A percentile compares a stretch with the other conserved stretches of the same genome.
phyloP scores from a whole-genome alignment of 2,888 invertebrate species.

The Trachelus tabidus region DNA sequence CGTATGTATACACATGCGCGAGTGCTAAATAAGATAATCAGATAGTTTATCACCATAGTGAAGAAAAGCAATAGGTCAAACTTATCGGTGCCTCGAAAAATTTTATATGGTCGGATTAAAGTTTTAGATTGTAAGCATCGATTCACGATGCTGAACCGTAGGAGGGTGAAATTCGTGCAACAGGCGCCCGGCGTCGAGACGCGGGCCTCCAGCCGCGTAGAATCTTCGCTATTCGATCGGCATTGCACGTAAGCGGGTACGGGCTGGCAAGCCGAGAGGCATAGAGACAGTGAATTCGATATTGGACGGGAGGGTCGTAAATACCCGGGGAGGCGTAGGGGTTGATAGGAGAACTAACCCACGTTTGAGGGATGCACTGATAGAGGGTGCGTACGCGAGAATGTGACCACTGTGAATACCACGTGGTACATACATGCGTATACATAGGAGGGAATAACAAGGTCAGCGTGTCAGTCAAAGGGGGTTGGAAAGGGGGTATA shows the following conservation, averaged over 20 bases:
- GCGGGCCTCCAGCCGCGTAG: slow-evolving; percentile 51
- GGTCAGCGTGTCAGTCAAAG: slow-evolving; percentile 58
- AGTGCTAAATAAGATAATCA: not conserved
- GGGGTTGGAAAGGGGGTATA: not conserved
- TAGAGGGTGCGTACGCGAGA: not conserved
- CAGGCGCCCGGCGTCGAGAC: slow-evolving; percentile 38
- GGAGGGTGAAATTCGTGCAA: slow-evolving; percentile 31
- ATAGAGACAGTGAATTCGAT: not conserved
- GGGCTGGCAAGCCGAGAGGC: not conserved
- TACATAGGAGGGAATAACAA: slow-evolving; percentile 39
- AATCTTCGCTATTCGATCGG: slow-evolving; percentile 63
- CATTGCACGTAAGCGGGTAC: slow-evolving; percentile 26
- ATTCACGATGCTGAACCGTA: not conserved
- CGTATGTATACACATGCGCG: not conserved
- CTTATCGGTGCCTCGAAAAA: not conserved
- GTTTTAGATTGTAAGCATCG: not conserved
- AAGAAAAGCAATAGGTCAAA: not conserved
- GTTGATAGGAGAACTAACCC: not conserved
- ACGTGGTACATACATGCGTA: slow-evolving; percentile 12
- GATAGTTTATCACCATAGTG: not conserved
- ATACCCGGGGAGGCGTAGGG: not conserved
- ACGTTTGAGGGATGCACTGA: not conserved
- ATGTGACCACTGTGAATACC: not conserved
- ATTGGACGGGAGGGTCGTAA: not conserved
- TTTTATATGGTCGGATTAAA: not conserved